These are phyloP conservation scores for Felis chaus DNA, from an alignment of 2,113 vertebrate species.

Conservation along the genomic window DNA sequence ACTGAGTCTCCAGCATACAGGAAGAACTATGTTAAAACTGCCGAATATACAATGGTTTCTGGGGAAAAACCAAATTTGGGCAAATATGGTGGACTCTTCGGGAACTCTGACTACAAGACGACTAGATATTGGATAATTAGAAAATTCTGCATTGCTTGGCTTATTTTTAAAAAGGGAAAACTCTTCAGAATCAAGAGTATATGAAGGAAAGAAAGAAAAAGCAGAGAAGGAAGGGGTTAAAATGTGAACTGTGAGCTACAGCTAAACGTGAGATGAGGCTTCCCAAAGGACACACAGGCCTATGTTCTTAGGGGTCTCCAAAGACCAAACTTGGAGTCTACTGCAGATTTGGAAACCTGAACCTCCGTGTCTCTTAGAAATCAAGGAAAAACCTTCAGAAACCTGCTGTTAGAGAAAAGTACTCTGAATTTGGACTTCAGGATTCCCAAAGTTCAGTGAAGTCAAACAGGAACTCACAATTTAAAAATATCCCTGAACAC, in stretches of 20 bases:
- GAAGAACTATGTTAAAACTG: neutral
- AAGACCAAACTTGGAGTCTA: neutral
- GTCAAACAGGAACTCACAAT: neutral
- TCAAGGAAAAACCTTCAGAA: neutral
- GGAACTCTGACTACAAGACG: neutral
- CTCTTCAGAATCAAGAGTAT: neutral
- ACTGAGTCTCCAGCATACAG: neutral
- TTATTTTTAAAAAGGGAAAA: neutral
- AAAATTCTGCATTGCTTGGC: neutral
- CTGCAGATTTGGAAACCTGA: neutral
- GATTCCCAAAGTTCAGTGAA: neutral
- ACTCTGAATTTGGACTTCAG: neutral
- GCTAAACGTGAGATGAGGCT: neutral
- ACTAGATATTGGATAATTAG: neutral
- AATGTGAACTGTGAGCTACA: neutral
- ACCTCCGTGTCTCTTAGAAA: neutral
- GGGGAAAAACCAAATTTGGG: neutral
- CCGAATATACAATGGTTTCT: neutral
- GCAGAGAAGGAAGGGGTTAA: neutral
- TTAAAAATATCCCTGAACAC: neutral
- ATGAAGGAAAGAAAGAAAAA: neutral
- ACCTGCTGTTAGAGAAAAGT: neutral
- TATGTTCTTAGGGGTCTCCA: neutral
- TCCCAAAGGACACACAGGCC: neutral
- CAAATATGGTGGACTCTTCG: neutral